Percentiles rank a stretch among this genome's conserved stretches.
phyloP scores from a whole-genome alignment of 2,113 vertebrate species.

The Jacana jacana region DNA sequence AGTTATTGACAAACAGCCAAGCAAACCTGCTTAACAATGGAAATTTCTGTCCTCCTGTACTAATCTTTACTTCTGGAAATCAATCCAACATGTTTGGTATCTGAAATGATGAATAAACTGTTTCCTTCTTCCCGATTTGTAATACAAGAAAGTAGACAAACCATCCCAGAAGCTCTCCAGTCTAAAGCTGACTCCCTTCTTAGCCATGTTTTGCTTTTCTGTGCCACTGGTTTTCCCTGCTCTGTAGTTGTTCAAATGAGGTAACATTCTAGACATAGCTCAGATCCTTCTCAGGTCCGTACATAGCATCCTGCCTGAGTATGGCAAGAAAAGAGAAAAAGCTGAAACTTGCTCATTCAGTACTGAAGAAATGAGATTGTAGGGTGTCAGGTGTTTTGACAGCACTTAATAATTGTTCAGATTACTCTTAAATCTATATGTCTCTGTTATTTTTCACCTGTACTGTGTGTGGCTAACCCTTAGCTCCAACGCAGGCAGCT shows the following conservation, averaged over 20 bases:
- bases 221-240: background rate
- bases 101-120: background rate
- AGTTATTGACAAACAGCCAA: background rate
- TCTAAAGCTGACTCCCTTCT: background rate
- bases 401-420: background rate
- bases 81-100: background rate
- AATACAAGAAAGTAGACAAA: background rate
- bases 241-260: background rate
- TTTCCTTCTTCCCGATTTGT: background rate
- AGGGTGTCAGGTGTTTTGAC: background rate
- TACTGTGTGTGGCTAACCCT: background rate
- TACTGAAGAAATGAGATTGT: background rate
- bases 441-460: background rate
- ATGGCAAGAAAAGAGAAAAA: background rate
- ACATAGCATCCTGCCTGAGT: background rate
- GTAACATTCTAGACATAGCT: background rate
- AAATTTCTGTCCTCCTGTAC: background rate
- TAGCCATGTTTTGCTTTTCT: background rate
- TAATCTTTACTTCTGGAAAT: background rate
- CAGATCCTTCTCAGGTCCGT: background rate
- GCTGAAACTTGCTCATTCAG: background rate
- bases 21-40: background rate
- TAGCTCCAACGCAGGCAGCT: background rate
- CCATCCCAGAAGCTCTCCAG: background rate
- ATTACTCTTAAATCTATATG: background rate